Evolutionary conservation across 2,888 invertebrate genomes (phyloP).

Genomic region (Tolmerus cingulatus): DNA sequence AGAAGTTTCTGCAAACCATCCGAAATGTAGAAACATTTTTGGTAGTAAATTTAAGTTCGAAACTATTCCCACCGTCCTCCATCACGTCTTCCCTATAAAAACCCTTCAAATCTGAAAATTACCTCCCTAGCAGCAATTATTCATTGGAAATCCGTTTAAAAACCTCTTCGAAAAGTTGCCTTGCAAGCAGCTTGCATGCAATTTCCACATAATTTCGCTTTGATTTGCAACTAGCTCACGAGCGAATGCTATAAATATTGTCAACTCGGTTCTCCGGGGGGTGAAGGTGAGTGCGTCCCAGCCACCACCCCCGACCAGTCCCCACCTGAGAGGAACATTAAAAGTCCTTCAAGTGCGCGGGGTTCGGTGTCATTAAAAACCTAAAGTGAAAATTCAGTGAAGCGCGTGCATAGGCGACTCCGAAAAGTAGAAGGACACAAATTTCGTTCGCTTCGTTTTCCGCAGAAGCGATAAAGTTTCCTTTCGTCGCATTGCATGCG

Average conservation of each 20-base stretch:
- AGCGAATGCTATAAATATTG: conserved; percentile 36
- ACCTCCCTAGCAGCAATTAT: background rate
- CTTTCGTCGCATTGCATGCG: background rate
- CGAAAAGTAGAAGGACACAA: background rate
- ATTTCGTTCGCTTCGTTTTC: background rate
- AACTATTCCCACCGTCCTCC: background rate
- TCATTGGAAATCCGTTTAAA: background rate
- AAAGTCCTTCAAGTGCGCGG: background rate
- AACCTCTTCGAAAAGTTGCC: background rate
- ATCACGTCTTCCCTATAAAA: background rate
- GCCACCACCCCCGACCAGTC: background rate
- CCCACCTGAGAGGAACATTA: background rate
- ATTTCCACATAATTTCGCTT: conserved; percentile 38
- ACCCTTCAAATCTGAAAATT: background rate
- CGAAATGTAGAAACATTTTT: background rate
- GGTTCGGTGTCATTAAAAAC: background rate
- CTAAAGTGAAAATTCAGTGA: background rate
- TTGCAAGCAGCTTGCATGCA: conserved; percentile 16
- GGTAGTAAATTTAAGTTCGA: background rate
- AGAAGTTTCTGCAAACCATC: background rate
- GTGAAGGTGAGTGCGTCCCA: background rate
- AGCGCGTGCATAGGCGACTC: background rate
- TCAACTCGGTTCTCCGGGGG: background rate
- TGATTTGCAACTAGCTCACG: conserved; percentile 35
- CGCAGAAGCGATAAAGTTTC: background rate